Base-by-base conservation (phyloP, 2,888 invertebrate genomes). In the Patella depressa region DNA sequence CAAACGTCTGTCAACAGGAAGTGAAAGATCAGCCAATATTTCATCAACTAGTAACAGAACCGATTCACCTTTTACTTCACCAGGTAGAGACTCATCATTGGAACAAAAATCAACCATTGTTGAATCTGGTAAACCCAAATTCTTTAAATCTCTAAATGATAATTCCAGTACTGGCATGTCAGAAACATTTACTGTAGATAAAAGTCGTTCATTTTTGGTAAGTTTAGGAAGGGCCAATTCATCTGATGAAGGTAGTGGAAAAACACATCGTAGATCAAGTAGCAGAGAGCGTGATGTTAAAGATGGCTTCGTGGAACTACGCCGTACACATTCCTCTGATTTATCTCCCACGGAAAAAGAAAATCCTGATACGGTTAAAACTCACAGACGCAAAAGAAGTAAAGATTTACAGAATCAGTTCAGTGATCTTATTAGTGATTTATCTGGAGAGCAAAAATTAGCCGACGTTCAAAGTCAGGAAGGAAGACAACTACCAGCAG, bases 151-250 rank as follows among this genome's bases (percentile, higher is more conserved):
- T 15, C 29, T 74, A n/a, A 17, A 53, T 45, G 65, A 71, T 24
- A 71, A 65, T 19, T 11, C 59, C 29, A 34, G 53, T 59, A 72
- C 45, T 53, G 55, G 74, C 65, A 54, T 88, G 80, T 86, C 88
- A 12, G 87, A 85, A 69, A 88, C 87, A 9, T 87, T 87, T 78
- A 87, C 87, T 55, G 79, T 88, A 17, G 87, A 88, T 57, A 84
- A 86, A 69, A 85, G 84, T 71, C 83, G 81, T 73, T 88, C 87
- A 34, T 82, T 84, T 73, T 74, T 88, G 54, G 80, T 83, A 71
- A 85, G 83, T 82, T 54, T 69, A n/a, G 72, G 74, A 19, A 53
- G 55, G 24, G 29, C 57, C 53, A 17, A 53, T 12, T 55, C 17
- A 19, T 17, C 59, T 53, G 24, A 71, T 54, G 53, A 65, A 15